A percentile compares a stretch with the other conserved stretches of the same genome.
Conservation (phyloP, 2,113 vertebrate genomes). For the Nansenia antarctica region DNA sequence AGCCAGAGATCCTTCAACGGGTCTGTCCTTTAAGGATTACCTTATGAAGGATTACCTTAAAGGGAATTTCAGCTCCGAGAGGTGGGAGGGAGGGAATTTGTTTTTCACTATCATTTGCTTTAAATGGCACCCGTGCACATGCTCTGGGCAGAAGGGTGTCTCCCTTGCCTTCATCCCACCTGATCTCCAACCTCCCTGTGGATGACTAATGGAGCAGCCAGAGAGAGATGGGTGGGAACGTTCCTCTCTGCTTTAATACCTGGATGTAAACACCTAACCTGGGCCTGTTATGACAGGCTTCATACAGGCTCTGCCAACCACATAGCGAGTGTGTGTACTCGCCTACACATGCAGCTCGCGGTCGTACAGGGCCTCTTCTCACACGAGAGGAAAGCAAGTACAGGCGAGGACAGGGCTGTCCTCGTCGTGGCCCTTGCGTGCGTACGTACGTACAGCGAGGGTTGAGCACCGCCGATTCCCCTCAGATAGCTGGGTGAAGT, state of each 20-base stretch:
- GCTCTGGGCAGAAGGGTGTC: conserved; percentile 50
- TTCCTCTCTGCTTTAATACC: conserved; percentile 50
- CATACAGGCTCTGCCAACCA: conserved; percentile 53
- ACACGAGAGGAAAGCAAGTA: conserved; percentile 16
- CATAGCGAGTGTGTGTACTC: conserved; percentile 35
- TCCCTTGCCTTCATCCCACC: conserved; percentile 42
- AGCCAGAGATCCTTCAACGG: not conserved
- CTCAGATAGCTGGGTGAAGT: conserved; percentile 34
- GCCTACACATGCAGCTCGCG: conserved; percentile 27
- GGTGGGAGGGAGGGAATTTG: not conserved
- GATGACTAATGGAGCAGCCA: conserved; percentile 49
- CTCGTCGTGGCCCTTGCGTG: conserved; percentile 51
- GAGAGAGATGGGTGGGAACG: conserved; percentile 67
- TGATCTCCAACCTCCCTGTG: conserved; percentile 23
- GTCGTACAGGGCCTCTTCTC: conserved; percentile 57
- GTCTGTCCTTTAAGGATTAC: not conserved
- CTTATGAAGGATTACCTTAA: not conserved
- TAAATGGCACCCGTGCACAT: conserved; percentile 17
- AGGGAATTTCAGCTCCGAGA: conserved; percentile 2
- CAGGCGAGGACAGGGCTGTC: conserved; percentile 24
- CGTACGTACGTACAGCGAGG: conserved; percentile 41
- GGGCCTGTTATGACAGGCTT: conserved; percentile 73
- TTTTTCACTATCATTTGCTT: conserved; percentile 1
- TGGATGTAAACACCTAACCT: conserved; percentile 73
- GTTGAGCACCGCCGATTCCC: too few species aligned